Conservation (phyloP, 2,888 invertebrate species). For the Caenorhabditis becei region DNA sequence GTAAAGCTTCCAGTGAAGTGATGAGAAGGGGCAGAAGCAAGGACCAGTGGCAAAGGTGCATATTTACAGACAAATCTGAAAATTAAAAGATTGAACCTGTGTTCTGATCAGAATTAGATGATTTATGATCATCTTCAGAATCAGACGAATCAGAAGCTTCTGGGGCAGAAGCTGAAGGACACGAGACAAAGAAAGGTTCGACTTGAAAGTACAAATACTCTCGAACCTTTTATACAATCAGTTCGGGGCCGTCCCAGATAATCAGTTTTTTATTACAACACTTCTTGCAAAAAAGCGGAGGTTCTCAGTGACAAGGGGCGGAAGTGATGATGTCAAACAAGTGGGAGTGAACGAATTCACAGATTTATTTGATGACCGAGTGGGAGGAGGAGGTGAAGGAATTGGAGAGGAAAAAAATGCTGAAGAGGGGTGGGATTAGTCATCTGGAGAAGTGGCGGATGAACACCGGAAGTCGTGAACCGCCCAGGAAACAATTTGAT, state of each 20-base stretch:
- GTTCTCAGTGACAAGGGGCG: constrained; percentile 29
- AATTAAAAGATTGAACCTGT: background rate
- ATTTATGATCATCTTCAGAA: constrained; percentile 1
- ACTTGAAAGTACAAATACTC: constrained; percentile 31
- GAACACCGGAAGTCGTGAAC: constrained; percentile 45
- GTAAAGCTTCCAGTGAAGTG: constrained; percentile 25
- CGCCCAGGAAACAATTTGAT: constrained; percentile 22
- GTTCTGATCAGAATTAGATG: background rate
- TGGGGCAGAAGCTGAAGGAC: background rate
- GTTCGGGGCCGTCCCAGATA: background rate
- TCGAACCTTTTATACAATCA: constrained; percentile 37
- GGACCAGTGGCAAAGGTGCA: constrained; percentile 31
- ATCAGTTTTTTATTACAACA: constrained; percentile 28
- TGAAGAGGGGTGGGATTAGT: constrained; percentile 25
- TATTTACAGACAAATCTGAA: constrained; percentile 45
- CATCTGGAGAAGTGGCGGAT: constrained; percentile 15
- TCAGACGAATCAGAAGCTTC: too few species aligned
- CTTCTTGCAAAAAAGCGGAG: constrained; percentile 25
- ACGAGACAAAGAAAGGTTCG: background rate
- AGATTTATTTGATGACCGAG: constrained; percentile 44
- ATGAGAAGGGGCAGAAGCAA: constrained; percentile 36
- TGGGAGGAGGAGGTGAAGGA: background rate
- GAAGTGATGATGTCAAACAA: constrained; percentile 34
- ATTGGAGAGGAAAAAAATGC: constrained; percentile 8
- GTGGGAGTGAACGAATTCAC: constrained; percentile 16